Evolutionary conservation across 2,113 vertebrate genomes (phyloP).

Genomic region (Glaucomys volans): DNA sequence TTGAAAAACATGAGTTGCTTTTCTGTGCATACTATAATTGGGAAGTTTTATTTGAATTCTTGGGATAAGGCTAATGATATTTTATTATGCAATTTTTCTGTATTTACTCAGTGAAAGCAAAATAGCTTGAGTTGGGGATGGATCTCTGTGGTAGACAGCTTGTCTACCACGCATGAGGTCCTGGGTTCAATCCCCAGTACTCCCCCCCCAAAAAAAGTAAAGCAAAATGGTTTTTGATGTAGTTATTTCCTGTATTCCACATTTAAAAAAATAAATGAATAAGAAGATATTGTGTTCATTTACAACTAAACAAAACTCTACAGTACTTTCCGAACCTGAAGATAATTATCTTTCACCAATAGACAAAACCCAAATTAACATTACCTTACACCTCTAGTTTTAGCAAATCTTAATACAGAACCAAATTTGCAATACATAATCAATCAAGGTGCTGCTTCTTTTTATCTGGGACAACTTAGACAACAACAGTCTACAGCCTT

Average conservation of each 20-base stretch:
- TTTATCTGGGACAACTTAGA: slow-evolving; percentile 18
- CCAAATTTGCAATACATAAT: slow-evolving; percentile 27
- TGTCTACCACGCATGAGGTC: too few species aligned
- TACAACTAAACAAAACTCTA: too few species aligned
- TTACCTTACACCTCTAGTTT: neutral
- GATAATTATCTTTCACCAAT: slow-evolving; percentile 41
- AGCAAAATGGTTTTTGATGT: slow-evolving; percentile 46
- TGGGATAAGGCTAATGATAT: neutral
- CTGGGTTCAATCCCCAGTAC: too few species aligned
- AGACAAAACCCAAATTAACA: slow-evolving; percentile 44
- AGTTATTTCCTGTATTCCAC: slow-evolving; percentile 37
- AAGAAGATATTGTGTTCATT: too few species aligned
- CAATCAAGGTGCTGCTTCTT: neutral
- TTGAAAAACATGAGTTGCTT: neutral
- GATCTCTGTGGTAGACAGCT: too few species aligned
- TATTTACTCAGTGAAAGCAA: slow-evolving; percentile 3
- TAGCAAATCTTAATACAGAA: slow-evolving; percentile 6
- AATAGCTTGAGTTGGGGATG: too few species aligned
- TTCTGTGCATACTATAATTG: neutral
- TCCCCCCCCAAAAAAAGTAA: neutral
- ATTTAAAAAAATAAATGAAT: too few species aligned
- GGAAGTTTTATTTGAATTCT: slow-evolving; percentile 31
- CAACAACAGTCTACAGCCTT: neutral
- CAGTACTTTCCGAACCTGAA: slow-evolving; percentile 51
- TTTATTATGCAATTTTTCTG: slow-evolving; percentile 23